phyloP scores from a whole-genome alignment of 2,797 vertebrate species.

The Sebastes itinus region DNA sequence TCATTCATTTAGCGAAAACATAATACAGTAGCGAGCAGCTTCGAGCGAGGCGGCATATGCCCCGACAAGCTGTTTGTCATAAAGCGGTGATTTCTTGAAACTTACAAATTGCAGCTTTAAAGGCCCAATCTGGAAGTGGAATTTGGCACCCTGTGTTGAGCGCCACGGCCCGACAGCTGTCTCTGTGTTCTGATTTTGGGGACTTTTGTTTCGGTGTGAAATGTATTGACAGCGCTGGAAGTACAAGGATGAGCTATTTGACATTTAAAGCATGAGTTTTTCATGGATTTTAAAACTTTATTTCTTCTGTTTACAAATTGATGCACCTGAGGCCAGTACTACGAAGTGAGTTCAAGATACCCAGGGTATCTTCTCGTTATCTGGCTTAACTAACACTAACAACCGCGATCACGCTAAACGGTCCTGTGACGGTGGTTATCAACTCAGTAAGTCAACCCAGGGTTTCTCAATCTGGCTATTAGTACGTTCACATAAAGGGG shows the following conservation, averaged over 20 bases:
- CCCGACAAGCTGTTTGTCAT: conserved; percentile 67
- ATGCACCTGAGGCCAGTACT: neutral
- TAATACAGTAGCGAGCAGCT: conserved; percentile 61
- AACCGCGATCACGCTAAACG: no score
- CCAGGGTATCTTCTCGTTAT: no score
- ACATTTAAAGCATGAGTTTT: conserved; percentile 27
- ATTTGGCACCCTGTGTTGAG: conserved; percentile 55
- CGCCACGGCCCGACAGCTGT: conserved; percentile 60
- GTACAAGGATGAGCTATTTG: conserved; percentile 26
- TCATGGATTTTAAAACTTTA: conserved; percentile 22
- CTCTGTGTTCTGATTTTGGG: conserved; percentile 45
- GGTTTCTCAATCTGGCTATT: no score
- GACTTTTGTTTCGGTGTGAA: conserved; percentile 44
- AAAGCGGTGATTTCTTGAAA: conserved; percentile 71
- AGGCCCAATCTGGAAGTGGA: conserved; percentile 79
- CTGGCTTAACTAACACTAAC: neutral
- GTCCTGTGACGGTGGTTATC: no score
- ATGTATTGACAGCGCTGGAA: conserved; percentile 35
- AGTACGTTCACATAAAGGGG: no score
- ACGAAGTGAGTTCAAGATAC: no score
- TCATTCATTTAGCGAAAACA: conserved; percentile 58
- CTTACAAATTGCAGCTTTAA: conserved; percentile 83
- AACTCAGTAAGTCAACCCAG: no score
- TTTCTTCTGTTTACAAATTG: conserved; percentile 35
- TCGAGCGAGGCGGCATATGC: conserved; percentile 59